phyloP scores from a whole-genome alignment of 2,888 invertebrate species.

The Mermis nigrescens region DNA sequence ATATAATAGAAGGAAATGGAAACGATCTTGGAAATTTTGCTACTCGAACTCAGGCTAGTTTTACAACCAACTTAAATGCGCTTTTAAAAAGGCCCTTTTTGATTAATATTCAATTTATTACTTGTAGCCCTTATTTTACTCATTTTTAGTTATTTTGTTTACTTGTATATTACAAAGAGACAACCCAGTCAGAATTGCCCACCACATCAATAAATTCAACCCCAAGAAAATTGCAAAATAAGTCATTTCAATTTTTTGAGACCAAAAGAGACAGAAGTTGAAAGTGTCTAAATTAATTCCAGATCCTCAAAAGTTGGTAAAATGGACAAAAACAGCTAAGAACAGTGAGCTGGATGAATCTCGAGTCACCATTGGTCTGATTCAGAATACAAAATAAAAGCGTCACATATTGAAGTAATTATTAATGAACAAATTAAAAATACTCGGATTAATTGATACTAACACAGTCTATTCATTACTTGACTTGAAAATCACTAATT shows the following conservation, averaged over 20 bases:
- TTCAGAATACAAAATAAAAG: not conserved
- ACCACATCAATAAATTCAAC: no score
- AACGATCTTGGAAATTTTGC: not conserved
- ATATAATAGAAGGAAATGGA: not conserved
- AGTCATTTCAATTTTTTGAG: no score
- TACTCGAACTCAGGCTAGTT: not conserved
- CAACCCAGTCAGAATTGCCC: no score
- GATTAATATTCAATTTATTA: not conserved
- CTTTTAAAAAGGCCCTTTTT: not conserved
- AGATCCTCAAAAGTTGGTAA: no score
- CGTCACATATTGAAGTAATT: not conserved
- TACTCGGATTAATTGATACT: not conserved
- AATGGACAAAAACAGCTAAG: not conserved
- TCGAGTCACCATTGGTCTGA: not conserved
- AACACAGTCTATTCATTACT: not conserved
- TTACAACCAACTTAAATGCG: not conserved
- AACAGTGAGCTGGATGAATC: not conserved
- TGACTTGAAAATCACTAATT: not conserved
- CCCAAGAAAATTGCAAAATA: no score
- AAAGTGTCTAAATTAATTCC: no score
- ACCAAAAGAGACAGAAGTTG: no score
- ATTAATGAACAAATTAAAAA: not conserved
- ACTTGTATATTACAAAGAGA: not conserved
- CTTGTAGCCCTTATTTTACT: not conserved
- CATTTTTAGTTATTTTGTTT: not conserved